Base-by-base conservation (phyloP, 2,888 invertebrate genomes). In the Tinea semifulvella region DNA sequence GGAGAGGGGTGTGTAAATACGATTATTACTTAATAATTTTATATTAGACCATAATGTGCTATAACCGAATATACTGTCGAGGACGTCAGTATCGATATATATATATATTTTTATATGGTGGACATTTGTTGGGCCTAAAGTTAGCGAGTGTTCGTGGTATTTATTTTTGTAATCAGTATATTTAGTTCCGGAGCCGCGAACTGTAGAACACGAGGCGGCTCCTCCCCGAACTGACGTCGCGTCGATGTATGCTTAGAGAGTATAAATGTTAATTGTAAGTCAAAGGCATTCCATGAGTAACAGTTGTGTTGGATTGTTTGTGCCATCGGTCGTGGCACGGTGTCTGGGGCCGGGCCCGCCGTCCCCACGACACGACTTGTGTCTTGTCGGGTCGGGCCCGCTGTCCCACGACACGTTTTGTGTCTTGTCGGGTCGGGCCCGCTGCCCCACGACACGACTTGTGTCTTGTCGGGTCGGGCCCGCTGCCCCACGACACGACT, bases 11-110 rank as follows among this genome's bases (percentile, higher is more conserved):
- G 20, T 75, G 75, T 79, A 75, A 73, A 77, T 75, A 77, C 74
- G 68, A 68, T 70, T 74, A 67, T 72, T 75, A 77, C 73, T 35
- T 35, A 2, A 68, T 77, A 72, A 74, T 73, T 65, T 72, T 74
- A 73, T 72, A 70, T 68, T 77, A 76, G 74, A 73, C 63, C 68
- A 61, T 65, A 63, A 65, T 68, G 77, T 77, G 77, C 77, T 77
- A 75, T 74, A 74, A 68, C 62, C n/a, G 14, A 11, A 6, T 35
- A 35, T 14, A 35, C n/a, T 26, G 26, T n/a, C n/a, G n/a, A n/a
- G n/a, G n/a, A n/a, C n/a, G n/a, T n/a, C n/a, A n/a, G n/a, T n/a
- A n/a, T n/a, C n/a, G n/a, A n/a, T n/a, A n/a, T n/a, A n/a, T n/a
- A n/a, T n/a, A n/a, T n/a, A n/a, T n/a, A n/a, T n/a, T n/a, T n/a